phyloP scores from a whole-genome alignment of 2,888 invertebrate species.

The Aleiodes testaceus region DNA sequence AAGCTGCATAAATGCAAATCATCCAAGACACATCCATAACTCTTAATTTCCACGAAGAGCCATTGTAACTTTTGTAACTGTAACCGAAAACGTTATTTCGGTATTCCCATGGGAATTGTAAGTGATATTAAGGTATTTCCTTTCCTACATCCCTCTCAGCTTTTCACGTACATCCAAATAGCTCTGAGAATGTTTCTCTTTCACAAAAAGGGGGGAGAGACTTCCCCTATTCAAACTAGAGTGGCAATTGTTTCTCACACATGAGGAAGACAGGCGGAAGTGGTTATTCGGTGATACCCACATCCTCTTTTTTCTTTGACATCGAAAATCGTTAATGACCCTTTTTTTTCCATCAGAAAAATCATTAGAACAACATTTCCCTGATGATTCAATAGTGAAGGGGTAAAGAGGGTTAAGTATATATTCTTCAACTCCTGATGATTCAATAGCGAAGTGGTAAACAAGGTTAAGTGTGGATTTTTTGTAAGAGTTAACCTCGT shows the following conservation, averaged over 20 bases:
- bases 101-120: conserved; percentile 31
- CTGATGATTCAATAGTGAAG: too few species aligned
- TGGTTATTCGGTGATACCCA: conserved; percentile 49
- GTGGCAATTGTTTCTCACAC: conserved; percentile 47
- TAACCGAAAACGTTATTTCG: conserved; percentile 1
- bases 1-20: neutral
- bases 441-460: too few species aligned
- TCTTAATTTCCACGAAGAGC: neutral
- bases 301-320: conserved; percentile 36
- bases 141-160: conserved; percentile 44
- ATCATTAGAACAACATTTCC: too few species aligned
- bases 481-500: too few species aligned
- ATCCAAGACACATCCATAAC: neutral
- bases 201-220: neutral
- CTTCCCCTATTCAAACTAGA: conserved; percentile 11
- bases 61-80: conserved; percentile 2
- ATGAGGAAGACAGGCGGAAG: conserved; percentile 54
- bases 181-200: conserved; percentile 29
- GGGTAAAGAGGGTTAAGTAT: too few species aligned
- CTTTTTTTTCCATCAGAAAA: neutral
- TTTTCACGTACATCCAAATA: conserved; percentile 7
- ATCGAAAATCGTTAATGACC: conserved; percentile 3
- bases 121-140: conserved; percentile 49
- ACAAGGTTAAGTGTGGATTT: too few species aligned
- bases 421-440: too few species aligned